These are phyloP conservation scores for Sylvia borin DNA, from an alignment of 2,797 vertebrate genomes.

Conservation along the genomic window DNA sequence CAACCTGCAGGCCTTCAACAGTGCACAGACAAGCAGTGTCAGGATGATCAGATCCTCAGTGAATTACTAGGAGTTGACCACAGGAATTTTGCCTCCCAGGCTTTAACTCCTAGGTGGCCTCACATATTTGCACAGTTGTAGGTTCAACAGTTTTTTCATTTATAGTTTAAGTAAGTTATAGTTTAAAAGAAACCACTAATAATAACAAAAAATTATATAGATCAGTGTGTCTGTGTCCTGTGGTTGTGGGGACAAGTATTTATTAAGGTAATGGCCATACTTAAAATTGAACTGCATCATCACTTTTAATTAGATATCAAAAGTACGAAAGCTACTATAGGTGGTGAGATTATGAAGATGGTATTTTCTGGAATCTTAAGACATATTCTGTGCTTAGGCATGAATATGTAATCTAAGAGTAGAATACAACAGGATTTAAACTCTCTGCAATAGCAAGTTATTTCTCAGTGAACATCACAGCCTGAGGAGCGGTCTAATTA, in stretches of 20 bases:
- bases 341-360: neutral
- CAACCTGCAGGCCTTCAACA: neutral
- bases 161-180: neutral
- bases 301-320: neutral
- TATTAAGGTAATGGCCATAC: neutral
- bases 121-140: neutral
- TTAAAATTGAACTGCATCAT: neutral
- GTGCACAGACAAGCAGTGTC: neutral
- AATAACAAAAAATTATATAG: neutral
- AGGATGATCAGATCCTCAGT: neutral
- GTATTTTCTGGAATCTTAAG: conserved; percentile 15
- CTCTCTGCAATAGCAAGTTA: neutral
- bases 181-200: neutral
- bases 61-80: neutral
- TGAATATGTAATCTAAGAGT: neutral
- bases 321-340: neutral
- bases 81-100: neutral
- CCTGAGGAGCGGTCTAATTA: neutral
- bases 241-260: neutral
- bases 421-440: neutral
- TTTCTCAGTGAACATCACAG: neutral
- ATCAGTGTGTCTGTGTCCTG: neutral
- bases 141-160: neutral
- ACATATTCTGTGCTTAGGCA: neutral
- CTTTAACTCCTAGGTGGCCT: neutral